Evolutionary conservation across 2,113 vertebrate species (phyloP).

Genomic region (Electrona antarctica): DNA sequence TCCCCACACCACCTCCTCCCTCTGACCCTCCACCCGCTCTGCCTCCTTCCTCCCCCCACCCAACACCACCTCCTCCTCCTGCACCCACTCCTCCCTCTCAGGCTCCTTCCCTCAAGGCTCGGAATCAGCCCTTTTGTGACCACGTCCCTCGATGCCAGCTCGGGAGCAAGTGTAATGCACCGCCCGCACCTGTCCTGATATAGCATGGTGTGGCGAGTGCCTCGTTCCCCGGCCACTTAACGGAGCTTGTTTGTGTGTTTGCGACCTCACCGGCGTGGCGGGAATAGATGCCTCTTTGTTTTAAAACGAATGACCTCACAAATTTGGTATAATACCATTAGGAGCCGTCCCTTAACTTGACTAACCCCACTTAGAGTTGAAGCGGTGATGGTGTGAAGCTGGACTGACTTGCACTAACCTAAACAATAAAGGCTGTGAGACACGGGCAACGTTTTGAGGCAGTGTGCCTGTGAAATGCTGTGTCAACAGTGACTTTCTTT

Average conservation of each 20-base stretch:
- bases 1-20: too few relatives aligned
- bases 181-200: constrained; percentile 11
- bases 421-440: too few relatives aligned
- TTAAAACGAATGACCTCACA: too few relatives aligned
- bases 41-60: constrained; percentile 64
- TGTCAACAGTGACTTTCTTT: too few relatives aligned
- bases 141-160: constrained; percentile 78
- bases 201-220: constrained; percentile 66
- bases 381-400: too few relatives aligned
- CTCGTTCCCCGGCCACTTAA: neutral
- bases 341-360: too few relatives aligned
- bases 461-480: too few relatives aligned
- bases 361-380: too few relatives aligned
- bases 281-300: too few relatives aligned
- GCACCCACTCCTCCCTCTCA: constrained; percentile 42
- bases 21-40: constrained; percentile 65
- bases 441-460: too few relatives aligned
- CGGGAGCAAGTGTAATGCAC: constrained; percentile 85
- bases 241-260: constrained; percentile 4
- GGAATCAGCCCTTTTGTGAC: constrained; percentile 84
- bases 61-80: constrained; percentile 74
- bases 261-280: neutral
- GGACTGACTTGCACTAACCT: too few relatives aligned
- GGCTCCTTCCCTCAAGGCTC: constrained; percentile 76
- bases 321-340: too few relatives aligned